Percentiles rank a stretch among this genome's conserved stretches.
phyloP scores from a whole-genome alignment of 2,113 vertebrate genomes.

The Trichomycterus rosablanca region DNA sequence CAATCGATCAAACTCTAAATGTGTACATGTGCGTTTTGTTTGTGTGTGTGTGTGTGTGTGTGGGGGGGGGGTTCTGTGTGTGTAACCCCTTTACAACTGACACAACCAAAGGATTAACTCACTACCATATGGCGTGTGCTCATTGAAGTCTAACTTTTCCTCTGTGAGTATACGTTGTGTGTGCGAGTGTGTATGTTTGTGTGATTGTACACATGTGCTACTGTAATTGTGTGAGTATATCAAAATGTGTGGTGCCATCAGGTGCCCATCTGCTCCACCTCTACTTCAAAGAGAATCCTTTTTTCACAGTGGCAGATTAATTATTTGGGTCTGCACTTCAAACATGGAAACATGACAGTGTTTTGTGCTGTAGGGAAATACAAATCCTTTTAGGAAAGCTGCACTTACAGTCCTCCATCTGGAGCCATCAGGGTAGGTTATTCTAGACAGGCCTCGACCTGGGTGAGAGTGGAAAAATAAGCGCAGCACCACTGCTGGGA shows the following conservation, averaged over 20 bases:
- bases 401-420: constrained; percentile 41
- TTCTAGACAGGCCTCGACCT: not conserved
- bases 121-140: constrained; percentile 34
- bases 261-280: constrained; percentile 55
- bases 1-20: not conserved
- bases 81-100: constrained; percentile 8
- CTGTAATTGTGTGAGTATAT: constrained; percentile 22
- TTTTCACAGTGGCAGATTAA: constrained; percentile 51
- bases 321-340: constrained; percentile 55
- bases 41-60: no score
- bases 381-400: constrained; percentile 53
- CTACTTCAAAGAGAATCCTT: constrained; percentile 52
- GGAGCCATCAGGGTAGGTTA: constrained; percentile 44
- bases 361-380: constrained; percentile 53
- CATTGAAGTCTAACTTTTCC: constrained; percentile 17
- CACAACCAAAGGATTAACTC: constrained; percentile 22
- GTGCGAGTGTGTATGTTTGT: constrained; percentile 2
- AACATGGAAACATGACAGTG: constrained; percentile 35
- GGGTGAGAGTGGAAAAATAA: not conserved
- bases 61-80: no score
- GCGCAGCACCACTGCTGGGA: no score
- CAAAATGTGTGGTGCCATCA: constrained; percentile 29
- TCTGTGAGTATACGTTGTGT: no score
- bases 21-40: no score
- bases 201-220: constrained; percentile 22